These are phyloP conservation scores for Dipodomys spectabilis DNA, from an alignment of 2,113 vertebrate genomes.

Conservation along the genomic window DNA sequence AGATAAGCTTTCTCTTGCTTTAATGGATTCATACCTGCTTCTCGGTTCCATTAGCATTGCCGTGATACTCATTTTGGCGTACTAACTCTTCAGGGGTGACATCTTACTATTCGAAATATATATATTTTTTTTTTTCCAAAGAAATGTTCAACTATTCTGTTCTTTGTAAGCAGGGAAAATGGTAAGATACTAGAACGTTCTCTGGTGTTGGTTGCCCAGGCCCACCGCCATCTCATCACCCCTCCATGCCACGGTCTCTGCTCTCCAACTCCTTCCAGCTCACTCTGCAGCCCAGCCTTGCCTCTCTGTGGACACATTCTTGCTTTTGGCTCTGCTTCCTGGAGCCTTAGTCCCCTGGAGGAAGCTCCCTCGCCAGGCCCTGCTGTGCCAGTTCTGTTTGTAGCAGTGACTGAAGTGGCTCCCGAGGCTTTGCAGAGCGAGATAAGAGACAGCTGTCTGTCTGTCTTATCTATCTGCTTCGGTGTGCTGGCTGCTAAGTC, in stretches of 20 bases:
- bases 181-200: not conserved
- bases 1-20: not conserved
- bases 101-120: not conserved
- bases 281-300: not conserved
- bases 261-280: not conserved
- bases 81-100: not conserved
- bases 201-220: not conserved
- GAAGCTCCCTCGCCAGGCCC: not conserved
- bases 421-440: constrained; percentile 19
- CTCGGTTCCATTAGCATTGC: not conserved
- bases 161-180: constrained; percentile 1
- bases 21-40: not conserved
- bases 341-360: not conserved
- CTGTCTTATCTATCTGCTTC: not conserved
- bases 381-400: not conserved
- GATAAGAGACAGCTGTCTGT: not conserved
- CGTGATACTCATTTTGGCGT: not conserved
- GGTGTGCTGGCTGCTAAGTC: not conserved
- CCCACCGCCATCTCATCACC: not conserved
- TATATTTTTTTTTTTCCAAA: not conserved
- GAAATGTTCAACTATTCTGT: not conserved
- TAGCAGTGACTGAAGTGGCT: not conserved
- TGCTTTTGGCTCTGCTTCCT: not conserved
- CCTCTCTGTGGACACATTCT: not conserved
- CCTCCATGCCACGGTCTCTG: rapidly evolving